Evolutionary conservation across 2,888 invertebrate genomes (phyloP), one percentile per base, ranked within the genome.

Genomic region (Microchrysa polita): DNA sequence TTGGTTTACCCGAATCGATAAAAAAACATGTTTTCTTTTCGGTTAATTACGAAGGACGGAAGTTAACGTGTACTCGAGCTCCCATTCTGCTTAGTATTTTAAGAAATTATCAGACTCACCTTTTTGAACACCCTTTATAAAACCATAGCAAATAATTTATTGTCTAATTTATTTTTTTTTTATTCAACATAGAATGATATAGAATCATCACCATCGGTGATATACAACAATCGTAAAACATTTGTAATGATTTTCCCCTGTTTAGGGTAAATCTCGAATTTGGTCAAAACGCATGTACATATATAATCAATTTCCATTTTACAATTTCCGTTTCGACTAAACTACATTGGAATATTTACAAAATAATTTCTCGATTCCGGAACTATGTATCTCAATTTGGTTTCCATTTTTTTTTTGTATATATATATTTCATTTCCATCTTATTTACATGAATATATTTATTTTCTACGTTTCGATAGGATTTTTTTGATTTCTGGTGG

Each of bases 341-440:
- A 75, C 72, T 75, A 75, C 73, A 75, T 67, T 65, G 60, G 72
- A 75, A 73, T 75, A 75, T 75, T 67, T 74, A 75, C 75, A 75
- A 75, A 72, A 75, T 59, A 72, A 74, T 73, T 67, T 63, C 61
- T 63, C 67, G 44, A 55, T 34, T 14, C 40, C 18, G 40, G 27
- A 34, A 34, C 27, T 34, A 34, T n/a, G n/a, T n/a, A n/a, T n/a
- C n/a, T n/a, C n/a, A n/a, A n/a, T n/a, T n/a, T n/a, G n/a, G n/a
- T 34, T 34, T 34, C 27, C 27, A 69, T 69, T 27, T n/a, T n/a
- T 59, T 48, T 69, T 27, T 20, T 55, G n/a, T n/a, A n/a, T 34
- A 9, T 55, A 7, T 34, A 7, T 34, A 7, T 34, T 34, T 34
- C 27, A 34, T 34, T 2, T 34, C 53, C 42, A 44, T 20, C 55